A percentile compares a stretch with the other conserved stretches of the same genome.
These are phyloP conservation scores for Drosophila lacteicornis DNA, from an alignment of 1,140 invertebrate species.

Conservation along the genomic window DNA sequence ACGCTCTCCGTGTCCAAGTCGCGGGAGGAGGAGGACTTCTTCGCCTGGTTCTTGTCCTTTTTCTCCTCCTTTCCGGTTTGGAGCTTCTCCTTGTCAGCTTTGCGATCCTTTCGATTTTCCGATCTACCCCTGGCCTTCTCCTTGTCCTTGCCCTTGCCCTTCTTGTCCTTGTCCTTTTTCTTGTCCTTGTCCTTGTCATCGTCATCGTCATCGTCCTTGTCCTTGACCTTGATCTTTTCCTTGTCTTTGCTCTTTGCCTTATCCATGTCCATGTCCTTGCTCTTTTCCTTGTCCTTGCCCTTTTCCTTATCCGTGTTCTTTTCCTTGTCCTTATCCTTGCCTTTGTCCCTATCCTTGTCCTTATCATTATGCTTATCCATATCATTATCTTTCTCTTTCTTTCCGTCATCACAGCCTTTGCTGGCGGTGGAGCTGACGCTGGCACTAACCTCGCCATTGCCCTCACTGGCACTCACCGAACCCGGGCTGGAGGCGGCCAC, in stretches of 20 bases:
- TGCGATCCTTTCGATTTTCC: too few relatives aligned
- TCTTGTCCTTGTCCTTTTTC: conserved; percentile 12
- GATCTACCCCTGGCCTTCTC: not conserved
- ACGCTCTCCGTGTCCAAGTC: conserved; percentile 3
- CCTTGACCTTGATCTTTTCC: too few relatives aligned
- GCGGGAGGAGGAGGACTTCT: not conserved
- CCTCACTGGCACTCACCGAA: not conserved
- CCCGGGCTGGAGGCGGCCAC: not conserved
- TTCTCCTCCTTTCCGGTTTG: too few relatives aligned
- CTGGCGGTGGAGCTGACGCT: not conserved
- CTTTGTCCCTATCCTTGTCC: not conserved
- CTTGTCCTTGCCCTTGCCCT: conserved; percentile 1
- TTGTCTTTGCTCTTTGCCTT: too few relatives aligned
- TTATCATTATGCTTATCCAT: not conserved
- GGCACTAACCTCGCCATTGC: not conserved
- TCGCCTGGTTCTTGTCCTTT: not conserved
- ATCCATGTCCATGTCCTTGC: not conserved
- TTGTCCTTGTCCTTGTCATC: conserved; percentile 4
- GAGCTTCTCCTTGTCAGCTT: too few relatives aligned
- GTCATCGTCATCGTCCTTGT: not conserved
- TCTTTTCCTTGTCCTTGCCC: not conserved
- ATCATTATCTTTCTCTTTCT: not conserved
- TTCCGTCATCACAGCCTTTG: conserved; percentile 28
- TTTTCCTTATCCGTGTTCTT: conserved; percentile 1
- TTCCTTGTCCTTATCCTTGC: not conserved